Percentiles rank a stretch among this genome's conserved stretches.
Conservation (phyloP, 2,888 invertebrate species). For the Diadromus collaris region DNA sequence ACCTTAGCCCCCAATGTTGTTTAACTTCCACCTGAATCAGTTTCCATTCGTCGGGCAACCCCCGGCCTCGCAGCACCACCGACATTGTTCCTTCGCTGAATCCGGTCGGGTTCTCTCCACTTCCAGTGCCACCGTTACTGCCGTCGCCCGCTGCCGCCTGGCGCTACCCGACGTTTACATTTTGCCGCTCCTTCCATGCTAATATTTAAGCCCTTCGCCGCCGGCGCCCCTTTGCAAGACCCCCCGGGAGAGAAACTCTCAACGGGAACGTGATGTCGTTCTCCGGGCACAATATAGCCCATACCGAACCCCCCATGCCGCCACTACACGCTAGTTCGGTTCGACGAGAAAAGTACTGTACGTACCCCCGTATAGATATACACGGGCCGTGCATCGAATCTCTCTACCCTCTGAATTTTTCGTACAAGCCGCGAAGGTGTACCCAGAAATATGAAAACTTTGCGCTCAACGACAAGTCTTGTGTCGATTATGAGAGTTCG, state of each 20-base stretch:
- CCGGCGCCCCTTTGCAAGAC: conserved; percentile 52
- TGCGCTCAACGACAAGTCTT: conserved; percentile 51
- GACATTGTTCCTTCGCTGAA: conserved; percentile 69
- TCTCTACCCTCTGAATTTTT: conserved; percentile 41
- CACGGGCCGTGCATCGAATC: neutral
- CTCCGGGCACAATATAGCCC: conserved; percentile 49
- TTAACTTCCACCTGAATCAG: conserved; percentile 78
- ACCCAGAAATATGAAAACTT: conserved; percentile 60
- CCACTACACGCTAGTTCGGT: conserved; percentile 39
- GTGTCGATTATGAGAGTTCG: conserved; percentile 57
- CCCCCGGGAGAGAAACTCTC: conserved; percentile 55
- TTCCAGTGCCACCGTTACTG: conserved; percentile 42
- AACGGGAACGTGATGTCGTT: conserved; percentile 58
- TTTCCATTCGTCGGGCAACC: conserved; percentile 64
- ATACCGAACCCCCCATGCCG: conserved; percentile 36
- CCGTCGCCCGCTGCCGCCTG: conserved; percentile 47
- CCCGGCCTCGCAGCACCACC: conserved; percentile 55
- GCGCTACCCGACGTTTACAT: conserved; percentile 60
- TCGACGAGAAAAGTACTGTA: conserved; percentile 24
- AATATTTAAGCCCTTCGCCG: conserved; percentile 71
- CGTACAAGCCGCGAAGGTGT: conserved; percentile 30
- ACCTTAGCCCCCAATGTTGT: conserved; percentile 69
- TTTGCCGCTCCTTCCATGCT: conserved; percentile 62
- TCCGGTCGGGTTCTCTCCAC: conserved; percentile 61
- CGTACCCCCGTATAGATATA: conserved; percentile 8